Evolutionary conservation across 2,797 vertebrate species (phyloP).

Genomic region (Schizopygopsis pylzovi): DNA sequence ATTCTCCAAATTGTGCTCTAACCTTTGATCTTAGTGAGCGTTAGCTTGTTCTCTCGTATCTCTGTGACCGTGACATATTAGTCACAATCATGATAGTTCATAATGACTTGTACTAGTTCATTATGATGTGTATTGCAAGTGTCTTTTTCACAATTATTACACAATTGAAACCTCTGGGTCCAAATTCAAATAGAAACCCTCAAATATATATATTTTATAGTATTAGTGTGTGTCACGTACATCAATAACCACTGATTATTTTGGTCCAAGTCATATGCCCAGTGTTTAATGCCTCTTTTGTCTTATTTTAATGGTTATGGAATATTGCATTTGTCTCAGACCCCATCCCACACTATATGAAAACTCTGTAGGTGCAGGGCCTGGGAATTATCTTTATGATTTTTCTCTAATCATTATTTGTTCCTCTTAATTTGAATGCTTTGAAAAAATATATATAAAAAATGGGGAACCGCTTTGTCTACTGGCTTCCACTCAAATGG

Average conservation of each 20-base stretch:
- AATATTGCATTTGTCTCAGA: slow-evolving; percentile 44
- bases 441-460: neutral
- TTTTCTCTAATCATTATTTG: neutral
- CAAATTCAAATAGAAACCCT: slow-evolving; percentile 44
- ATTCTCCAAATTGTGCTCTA: neutral
- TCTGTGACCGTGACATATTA: slow-evolving; percentile 51
- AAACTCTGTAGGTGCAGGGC: slow-evolving; percentile 6
- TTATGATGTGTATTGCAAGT: slow-evolving; percentile 36
- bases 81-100: slow-evolving; percentile 42
- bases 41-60: slow-evolving; percentile 19
- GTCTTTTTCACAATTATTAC: slow-evolving; percentile 35
- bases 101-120: slow-evolving; percentile 41
- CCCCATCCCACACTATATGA: slow-evolving; percentile 31
- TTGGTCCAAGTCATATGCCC: slow-evolving; percentile 10
- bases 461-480: neutral
- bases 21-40: slow-evolving; percentile 22
- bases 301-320: slow-evolving; percentile 41
- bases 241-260: slow-evolving; percentile 12
- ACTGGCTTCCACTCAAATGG: neutral
- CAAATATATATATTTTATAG: neutral
- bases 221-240: slow-evolving; percentile 17
- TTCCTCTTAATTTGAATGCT: slow-evolving; percentile 12
- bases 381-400: neutral
- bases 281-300: slow-evolving; percentile 2
- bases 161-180: slow-evolving; percentile 39